These are phyloP conservation scores for Tigriopus japonicus DNA, from an alignment of 1,140 invertebrate genomes.

Conservation along the genomic window DNA sequence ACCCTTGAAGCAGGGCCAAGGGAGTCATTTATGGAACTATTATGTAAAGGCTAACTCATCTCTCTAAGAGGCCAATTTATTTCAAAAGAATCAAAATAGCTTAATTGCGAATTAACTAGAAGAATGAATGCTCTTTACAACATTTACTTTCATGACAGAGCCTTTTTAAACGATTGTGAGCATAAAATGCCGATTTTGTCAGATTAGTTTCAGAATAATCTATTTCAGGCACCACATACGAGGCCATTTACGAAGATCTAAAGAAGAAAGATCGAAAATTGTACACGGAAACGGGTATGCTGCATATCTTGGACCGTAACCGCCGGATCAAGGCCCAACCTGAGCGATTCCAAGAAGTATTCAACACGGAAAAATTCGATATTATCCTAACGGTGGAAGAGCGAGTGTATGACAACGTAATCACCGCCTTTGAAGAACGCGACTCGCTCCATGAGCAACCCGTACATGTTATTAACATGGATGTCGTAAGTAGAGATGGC, in stretches of 20 bases:
- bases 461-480: conserved; percentile 94
- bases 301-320: conserved; percentile 97
- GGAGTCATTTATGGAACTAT: no score
- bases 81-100: no score
- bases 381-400: conserved; percentile 95
- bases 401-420: conserved; percentile 86
- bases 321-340: conserved; percentile 80
- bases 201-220: no score
- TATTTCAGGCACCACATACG: conserved; percentile 55
- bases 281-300: conserved; percentile 95
- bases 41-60: no score
- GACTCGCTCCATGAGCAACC: conserved; percentile 34
- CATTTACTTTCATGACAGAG: no score
- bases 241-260: conserved; percentile 93
- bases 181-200: no score
- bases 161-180: no score
- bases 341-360: conserved; percentile 67
- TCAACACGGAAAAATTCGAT: conserved; percentile 73
- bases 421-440: conserved; percentile 23
- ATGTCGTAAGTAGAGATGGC: conserved; percentile 41
- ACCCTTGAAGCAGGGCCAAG: no score
- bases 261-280: conserved; percentile 24
- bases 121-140: no score
- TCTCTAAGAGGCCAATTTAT: no score
- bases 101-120: no score